Conservation (phyloP, 2,888 invertebrate genomes). For the Andrena bucephala region DNA sequence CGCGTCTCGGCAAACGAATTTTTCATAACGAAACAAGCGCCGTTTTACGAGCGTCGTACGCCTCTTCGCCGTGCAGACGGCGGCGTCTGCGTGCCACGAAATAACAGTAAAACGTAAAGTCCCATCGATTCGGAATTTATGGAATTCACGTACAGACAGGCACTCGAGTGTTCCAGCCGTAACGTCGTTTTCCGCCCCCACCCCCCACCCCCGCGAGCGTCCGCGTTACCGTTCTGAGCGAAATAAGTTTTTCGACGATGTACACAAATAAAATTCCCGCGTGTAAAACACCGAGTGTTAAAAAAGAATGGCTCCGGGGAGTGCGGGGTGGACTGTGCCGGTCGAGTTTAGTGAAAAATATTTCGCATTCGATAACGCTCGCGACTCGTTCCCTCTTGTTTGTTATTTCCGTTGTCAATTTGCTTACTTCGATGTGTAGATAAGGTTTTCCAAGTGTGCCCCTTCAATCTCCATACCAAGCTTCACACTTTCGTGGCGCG, state of each 20-base stretch:
- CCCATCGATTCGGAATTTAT: constrained; percentile 51
- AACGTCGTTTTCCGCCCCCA: constrained; percentile 2
- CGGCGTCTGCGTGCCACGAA: constrained; percentile 23
- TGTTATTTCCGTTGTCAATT: too few relatives aligned
- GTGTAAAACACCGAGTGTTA: too few relatives aligned
- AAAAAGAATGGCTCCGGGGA: too few relatives aligned
- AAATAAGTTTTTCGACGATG: constrained; percentile 35
- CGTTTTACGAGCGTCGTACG: constrained; percentile 40
- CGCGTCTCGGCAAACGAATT: constrained; percentile 35
- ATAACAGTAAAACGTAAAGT: constrained; percentile 40
- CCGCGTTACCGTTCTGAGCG: constrained; percentile 12
- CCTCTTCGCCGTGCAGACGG: neutral
- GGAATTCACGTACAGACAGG: constrained; percentile 40
- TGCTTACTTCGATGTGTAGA: too few relatives aligned
- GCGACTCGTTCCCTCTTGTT: too few relatives aligned
- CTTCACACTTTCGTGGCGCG: too few relatives aligned
- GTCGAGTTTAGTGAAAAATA: too few relatives aligned
- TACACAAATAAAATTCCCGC: constrained; percentile 30
- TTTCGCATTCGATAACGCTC: too few relatives aligned
- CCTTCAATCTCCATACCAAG: too few relatives aligned
- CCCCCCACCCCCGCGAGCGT: neutral
- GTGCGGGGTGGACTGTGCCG: too few relatives aligned
- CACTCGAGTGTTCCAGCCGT: constrained; percentile 29
- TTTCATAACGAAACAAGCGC: constrained; percentile 48
- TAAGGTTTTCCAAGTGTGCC: too few relatives aligned